Conservation (phyloP, 2,797 vertebrate species). For the Spea hammondii region DNA sequence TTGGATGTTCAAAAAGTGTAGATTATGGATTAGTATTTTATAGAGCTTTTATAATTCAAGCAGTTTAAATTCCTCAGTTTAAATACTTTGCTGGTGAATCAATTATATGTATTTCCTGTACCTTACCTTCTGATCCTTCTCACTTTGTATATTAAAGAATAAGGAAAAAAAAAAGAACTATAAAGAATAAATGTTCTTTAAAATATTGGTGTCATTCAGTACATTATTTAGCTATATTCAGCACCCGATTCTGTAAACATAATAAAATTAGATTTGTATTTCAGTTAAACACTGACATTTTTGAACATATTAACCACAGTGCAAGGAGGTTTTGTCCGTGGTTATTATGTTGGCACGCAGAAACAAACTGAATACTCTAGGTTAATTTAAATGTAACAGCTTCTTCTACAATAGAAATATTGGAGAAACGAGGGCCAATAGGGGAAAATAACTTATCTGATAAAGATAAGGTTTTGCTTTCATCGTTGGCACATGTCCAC, state of each 20-base stretch:
- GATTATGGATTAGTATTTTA: no score
- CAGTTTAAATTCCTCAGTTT: no score
- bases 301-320: conserved; percentile 33
- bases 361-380: conserved; percentile 30
- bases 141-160: no score
- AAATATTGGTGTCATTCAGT: background rate
- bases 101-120: no score
- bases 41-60: no score
- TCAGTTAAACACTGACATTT: conserved; percentile 21
- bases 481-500: conserved; percentile 8
- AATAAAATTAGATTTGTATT: conserved; percentile 31
- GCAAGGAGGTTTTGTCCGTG: conserved; percentile 24
- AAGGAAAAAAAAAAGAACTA: no score
- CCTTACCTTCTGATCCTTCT: no score
- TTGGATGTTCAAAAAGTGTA: no score
- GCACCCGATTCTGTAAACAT: background rate
- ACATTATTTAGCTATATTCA: conserved; percentile 3
- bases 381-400: conserved; percentile 42
- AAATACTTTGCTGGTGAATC: no score
- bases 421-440: conserved; percentile 32
- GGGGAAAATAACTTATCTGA: conserved; percentile 41
- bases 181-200: no score
- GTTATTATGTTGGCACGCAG: conserved; percentile 26
- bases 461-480: conserved; percentile 29
- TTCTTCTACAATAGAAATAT: conserved; percentile 20